Conservation (phyloP, 30 jellyfish, hydroid and myxozoan species). For the Aurelia sp. region DNA sequence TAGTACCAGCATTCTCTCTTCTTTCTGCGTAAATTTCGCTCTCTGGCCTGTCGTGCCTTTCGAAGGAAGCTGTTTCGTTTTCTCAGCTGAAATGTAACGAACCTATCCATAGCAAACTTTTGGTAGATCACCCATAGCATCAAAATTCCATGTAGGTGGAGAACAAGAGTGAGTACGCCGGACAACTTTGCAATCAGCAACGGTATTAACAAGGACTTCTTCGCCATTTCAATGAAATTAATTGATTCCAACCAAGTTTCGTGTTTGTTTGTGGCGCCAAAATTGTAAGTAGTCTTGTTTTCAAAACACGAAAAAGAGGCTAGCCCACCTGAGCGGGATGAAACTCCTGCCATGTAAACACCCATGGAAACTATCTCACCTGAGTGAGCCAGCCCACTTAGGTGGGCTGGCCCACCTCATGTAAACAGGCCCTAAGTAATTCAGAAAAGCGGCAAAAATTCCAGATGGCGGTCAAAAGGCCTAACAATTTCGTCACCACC, state of each 20-base stretch:
- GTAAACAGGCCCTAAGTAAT: constrained; percentile 51
- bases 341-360: too few species aligned
- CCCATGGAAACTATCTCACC: constrained; percentile 37
- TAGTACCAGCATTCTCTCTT: constrained; percentile 51
- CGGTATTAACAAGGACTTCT: too few species aligned
- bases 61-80: background rate
- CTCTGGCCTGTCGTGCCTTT: constrained; percentile 27
- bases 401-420: constrained; percentile 1
- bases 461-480: too few species aligned
- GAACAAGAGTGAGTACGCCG: too few species aligned
- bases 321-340: background rate
- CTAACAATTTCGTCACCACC: too few species aligned
- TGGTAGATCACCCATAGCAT: constrained; percentile 27
- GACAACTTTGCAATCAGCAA: background rate
- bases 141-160: background rate
- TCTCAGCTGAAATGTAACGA: background rate
- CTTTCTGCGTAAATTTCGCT: constrained; percentile 49
- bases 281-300: background rate
- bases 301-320: background rate
- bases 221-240: too few species aligned
- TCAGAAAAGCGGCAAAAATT: too few species aligned
- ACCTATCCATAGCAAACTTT: constrained; percentile 8
- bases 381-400: constrained; percentile 24
- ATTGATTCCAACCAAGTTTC: too few species aligned
- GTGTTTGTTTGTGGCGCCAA: constrained; percentile 27